These are phyloP conservation scores for Puffinus mauretanicus DNA, from an alignment of 2,113 vertebrate species.

Conservation along the genomic window DNA sequence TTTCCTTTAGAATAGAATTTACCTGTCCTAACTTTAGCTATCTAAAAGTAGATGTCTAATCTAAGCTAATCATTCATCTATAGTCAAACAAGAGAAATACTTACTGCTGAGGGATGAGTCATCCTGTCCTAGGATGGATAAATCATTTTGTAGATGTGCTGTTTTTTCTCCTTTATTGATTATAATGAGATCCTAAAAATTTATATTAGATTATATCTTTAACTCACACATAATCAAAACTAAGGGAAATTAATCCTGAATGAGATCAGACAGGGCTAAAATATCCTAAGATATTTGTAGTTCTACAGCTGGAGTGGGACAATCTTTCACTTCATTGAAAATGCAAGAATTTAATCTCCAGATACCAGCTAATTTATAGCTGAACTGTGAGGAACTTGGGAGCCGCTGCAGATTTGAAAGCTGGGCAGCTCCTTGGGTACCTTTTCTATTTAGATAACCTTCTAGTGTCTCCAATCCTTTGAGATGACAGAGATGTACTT, in stretches of 20 bases:
- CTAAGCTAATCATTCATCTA: not conserved
- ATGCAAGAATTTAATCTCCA: not conserved
- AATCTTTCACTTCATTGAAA: not conserved
- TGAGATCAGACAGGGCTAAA: not conserved
- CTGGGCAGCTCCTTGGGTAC: not conserved
- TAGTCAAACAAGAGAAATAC: not conserved
- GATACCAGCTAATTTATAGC: not conserved
- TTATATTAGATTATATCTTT: not conserved
- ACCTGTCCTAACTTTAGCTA: not conserved
- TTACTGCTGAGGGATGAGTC: not conserved
- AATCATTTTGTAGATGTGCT: not conserved
- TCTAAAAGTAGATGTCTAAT: not conserved
- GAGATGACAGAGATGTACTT: not conserved
- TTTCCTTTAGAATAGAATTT: not conserved
- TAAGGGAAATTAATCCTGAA: not conserved
- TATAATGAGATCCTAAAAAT: not conserved
- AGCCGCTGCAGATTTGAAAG: not conserved
- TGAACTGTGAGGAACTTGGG: not conserved
- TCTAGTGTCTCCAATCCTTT: not conserved
- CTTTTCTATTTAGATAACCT: not conserved
- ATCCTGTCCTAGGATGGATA: not conserved
- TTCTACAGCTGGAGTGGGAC: not conserved
- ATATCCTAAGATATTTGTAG: not conserved
- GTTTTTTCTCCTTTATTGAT: not conserved
- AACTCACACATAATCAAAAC: not conserved